Conservation (phyloP, 2,113 vertebrate genomes). For the Mirza zaza region DNA sequence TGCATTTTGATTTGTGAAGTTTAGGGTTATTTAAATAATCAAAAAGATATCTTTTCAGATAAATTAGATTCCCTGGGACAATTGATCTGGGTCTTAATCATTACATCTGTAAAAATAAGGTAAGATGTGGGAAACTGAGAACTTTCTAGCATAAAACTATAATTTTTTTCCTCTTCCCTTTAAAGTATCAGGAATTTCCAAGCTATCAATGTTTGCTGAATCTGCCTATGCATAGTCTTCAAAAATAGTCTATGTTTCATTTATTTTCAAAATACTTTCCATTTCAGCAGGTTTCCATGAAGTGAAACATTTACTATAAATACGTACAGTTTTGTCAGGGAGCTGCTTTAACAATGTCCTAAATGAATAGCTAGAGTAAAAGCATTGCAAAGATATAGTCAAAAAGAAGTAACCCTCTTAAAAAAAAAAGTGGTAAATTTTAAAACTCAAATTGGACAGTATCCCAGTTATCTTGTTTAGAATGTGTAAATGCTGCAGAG, state of each 20-base stretch:
- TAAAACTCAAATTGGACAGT: background rate
- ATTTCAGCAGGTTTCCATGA: slow-evolving; percentile 54
- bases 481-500: background rate
- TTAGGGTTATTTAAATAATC: slow-evolving; percentile 13
- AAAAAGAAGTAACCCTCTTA: background rate
- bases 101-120: slow-evolving; percentile 13
- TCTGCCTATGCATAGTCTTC: slow-evolving; percentile 17
- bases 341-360: slow-evolving; percentile 20
- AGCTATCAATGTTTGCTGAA: slow-evolving; percentile 46
- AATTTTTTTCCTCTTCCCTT: background rate
- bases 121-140: background rate
- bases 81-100: background rate
- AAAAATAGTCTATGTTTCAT: slow-evolving; percentile 57
- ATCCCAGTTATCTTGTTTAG: slow-evolving; percentile 25
- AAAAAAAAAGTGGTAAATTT: background rate
- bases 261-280: slow-evolving; percentile 64
- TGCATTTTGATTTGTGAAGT: background rate
- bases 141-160: background rate
- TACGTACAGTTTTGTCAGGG: slow-evolving; percentile 44
- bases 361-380: slow-evolving; percentile 50
- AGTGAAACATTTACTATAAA: slow-evolving; percentile 61
- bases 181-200: slow-evolving; percentile 27
- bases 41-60: background rate
- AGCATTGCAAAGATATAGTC: background rate
- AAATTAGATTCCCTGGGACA: background rate